Evolutionary conservation across 2,888 invertebrate genomes (phyloP).

Genomic region (Trissolcus brochymenae): DNA sequence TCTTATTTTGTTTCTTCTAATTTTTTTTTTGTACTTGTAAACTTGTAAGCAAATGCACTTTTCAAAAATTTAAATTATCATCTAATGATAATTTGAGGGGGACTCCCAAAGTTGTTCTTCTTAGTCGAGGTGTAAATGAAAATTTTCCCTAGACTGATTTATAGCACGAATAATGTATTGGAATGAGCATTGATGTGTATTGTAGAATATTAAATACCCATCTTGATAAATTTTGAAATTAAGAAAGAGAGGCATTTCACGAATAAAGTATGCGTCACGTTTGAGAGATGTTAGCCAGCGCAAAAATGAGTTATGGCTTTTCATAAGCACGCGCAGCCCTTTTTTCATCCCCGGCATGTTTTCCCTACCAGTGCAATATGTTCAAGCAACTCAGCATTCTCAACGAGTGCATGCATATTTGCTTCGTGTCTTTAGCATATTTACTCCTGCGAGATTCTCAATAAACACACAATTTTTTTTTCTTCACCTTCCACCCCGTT

Average conservation of each 20-base stretch:
- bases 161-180: slow-evolving; percentile 15
- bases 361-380: slow-evolving; percentile 55
- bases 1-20: neutral
- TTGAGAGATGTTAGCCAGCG: slow-evolving; percentile 45
- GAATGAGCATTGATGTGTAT: slow-evolving; percentile 17
- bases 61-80: too few relatives aligned
- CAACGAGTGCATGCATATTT: slow-evolving; percentile 52
- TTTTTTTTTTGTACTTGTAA: too few relatives aligned
- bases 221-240: slow-evolving; percentile 46
- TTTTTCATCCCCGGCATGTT: slow-evolving; percentile 47
- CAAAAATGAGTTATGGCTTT: slow-evolving; percentile 54
- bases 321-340: slow-evolving; percentile 55
- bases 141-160: slow-evolving; percentile 18
- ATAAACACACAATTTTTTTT: slow-evolving; percentile 20
- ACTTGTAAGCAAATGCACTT: too few relatives aligned
- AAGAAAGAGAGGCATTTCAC: slow-evolving; percentile 41
- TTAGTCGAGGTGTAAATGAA: neutral
- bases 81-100: too few relatives aligned
- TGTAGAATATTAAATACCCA: slow-evolving; percentile 25
- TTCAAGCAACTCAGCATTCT: slow-evolving; percentile 48
- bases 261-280: slow-evolving; percentile 49
- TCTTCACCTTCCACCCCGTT: too few relatives aligned
- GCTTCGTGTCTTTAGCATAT: slow-evolving; percentile 51
- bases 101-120: too few relatives aligned
- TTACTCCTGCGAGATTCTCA: slow-evolving; percentile 37